Percentiles rank a stretch among this genome's conserved stretches.
phyloP scores from a whole-genome alignment of 2,797 vertebrate genomes.

The Meriones psammophilus region DNA sequence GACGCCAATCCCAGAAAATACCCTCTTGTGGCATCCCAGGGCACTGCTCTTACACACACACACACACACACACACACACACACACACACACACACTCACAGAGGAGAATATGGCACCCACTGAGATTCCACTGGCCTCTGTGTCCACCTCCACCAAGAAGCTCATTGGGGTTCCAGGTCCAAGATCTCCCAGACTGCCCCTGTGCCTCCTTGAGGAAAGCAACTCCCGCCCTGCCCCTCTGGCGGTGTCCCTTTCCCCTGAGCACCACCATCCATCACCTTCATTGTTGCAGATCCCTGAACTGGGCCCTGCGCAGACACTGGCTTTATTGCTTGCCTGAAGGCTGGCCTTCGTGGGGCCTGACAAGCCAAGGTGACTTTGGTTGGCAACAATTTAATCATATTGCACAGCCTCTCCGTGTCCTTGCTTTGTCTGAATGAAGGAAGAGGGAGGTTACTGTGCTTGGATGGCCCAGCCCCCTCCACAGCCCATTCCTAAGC shows the following conservation, averaged over 20 bases:
- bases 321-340: background rate
- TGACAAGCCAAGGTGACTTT: background rate
- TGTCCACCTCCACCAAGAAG: rapidly evolving
- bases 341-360: background rate
- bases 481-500: rapidly evolving
- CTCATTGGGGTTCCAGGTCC: rapidly evolving
- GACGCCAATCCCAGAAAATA: background rate
- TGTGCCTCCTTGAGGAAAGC: background rate
- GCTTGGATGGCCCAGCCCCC: too few species aligned
- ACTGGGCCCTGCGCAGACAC: background rate
- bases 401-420: background rate
- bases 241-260: rapidly evolving
- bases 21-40: background rate
- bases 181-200: background rate
- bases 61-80: background rate
- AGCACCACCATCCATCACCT: background rate
- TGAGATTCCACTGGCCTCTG: rapidly evolving
- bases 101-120: too few species aligned
- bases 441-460: background rate
- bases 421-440: background rate
- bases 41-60: background rate
- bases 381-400: background rate
- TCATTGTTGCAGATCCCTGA: background rate
- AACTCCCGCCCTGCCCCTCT: background rate
- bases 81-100: background rate